These are phyloP conservation scores for human (Homo sapiens) DNA, from an alignment of 2,113 vertebrate genomes.

Conservation along the genomic window GRCh38 chr16:20795001-20795500, in stretches of 20 bases:
- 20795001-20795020: neutral
- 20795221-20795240: no score
- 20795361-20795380: neutral
- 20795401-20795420: neutral
- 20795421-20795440: constrained; percentile 9
- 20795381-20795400: neutral
- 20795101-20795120: neutral
- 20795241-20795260: no score
- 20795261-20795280: no score
- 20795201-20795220: no score
- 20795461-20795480: neutral
- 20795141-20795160: neutral
- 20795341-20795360: neutral
- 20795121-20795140: neutral
- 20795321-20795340: neutral
- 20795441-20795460: neutral
- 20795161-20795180: neutral
- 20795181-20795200: neutral
- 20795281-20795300: no score
- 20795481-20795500: neutral
- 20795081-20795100: neutral
- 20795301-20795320: neutral
- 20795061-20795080: neutral
- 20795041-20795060: neutral
- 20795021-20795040: constrained; percentile 29